A percentile compares a stretch with the other conserved stretches of the same genome.
phyloP scores from a whole-genome alignment of 2,113 vertebrate genomes.

The Oceanodroma tethys region DNA sequence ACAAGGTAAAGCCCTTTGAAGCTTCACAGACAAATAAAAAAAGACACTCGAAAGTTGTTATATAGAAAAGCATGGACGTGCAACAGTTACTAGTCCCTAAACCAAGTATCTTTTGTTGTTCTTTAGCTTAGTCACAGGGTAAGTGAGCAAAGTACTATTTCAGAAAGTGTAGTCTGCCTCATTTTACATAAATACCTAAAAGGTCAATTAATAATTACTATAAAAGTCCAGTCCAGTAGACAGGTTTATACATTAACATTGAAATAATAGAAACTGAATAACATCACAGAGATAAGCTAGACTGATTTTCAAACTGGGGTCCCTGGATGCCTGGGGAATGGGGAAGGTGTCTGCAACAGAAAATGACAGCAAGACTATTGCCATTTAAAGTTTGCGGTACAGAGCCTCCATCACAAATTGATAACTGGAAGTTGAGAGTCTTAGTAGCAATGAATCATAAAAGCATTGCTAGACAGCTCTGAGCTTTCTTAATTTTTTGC shows the following conservation, averaged over 20 bases:
- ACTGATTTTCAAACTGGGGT: not conserved
- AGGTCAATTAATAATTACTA: not conserved
- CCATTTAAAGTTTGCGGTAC: not conserved
- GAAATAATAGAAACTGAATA: not conserved
- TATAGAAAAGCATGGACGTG: accelerated
- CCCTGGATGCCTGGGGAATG: not conserved
- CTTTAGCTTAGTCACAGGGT: not conserved
- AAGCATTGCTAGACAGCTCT: not conserved
- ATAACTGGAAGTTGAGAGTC: not conserved
- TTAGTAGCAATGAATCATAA: not conserved
- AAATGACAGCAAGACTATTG: not conserved
- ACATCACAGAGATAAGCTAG: not conserved
- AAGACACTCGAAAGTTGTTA: not conserved
- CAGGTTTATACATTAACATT: not conserved
- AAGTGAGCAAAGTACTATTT: not conserved
- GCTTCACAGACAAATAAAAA: not conserved
- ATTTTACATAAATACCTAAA: not conserved
- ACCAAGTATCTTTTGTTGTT: not conserved
- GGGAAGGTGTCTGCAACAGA: not conserved
- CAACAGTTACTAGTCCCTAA: not conserved
- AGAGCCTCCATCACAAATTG: not conserved
- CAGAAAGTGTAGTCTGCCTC: not conserved
- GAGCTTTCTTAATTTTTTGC: not conserved
- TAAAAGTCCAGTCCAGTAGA: not conserved
- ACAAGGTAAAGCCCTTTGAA: not conserved